phyloP scores from a whole-genome alignment of 2,113 vertebrate genomes.

The Dipodomys stephensi region DNA sequence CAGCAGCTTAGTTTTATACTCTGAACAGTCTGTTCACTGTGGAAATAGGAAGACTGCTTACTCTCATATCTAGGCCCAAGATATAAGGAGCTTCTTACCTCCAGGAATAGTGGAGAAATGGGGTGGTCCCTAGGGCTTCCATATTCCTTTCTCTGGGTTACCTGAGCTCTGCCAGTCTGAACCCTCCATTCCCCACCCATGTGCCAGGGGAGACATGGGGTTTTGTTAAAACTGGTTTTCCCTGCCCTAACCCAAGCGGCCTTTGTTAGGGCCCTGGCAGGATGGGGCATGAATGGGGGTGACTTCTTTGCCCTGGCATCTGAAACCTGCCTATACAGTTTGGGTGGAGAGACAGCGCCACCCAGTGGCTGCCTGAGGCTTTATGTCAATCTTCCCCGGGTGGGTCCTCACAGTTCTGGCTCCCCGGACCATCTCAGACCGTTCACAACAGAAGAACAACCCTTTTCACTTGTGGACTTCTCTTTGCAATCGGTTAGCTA shows the following conservation, averaged over 20 bases:
- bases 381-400: slow-evolving; percentile 17
- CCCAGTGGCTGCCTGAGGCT: slow-evolving; percentile 69
- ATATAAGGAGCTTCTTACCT: slow-evolving; percentile 19
- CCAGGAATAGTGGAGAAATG: not conserved
- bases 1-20: slow-evolving; percentile 28
- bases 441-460: not conserved
- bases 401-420: not conserved
- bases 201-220: not conserved
- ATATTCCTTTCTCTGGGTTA: slow-evolving; percentile 12
- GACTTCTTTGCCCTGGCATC: slow-evolving; percentile 79
- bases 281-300: slow-evolving; percentile 77
- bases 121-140: not conserved
- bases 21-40: not conserved
- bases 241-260: slow-evolving; percentile 69
- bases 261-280: slow-evolving; percentile 77
- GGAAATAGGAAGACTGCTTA: slow-evolving; percentile 36
- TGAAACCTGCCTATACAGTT: slow-evolving; percentile 46
- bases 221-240: slow-evolving; percentile 76
- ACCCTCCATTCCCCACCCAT: slow-evolving; percentile 49
- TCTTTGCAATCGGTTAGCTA: slow-evolving; percentile 39
- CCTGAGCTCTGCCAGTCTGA: slow-evolving; percentile 2
- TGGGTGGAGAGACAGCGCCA: slow-evolving; percentile 77
- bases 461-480: slow-evolving; percentile 28
- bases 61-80: not conserved
- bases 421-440: not conserved